Percentiles rank a stretch among this genome's conserved stretches.
These are phyloP conservation scores for Pocillopora verrucosa DNA, from an alignment of 64 coral and sea anemone species.

Conservation along the genomic window DNA sequence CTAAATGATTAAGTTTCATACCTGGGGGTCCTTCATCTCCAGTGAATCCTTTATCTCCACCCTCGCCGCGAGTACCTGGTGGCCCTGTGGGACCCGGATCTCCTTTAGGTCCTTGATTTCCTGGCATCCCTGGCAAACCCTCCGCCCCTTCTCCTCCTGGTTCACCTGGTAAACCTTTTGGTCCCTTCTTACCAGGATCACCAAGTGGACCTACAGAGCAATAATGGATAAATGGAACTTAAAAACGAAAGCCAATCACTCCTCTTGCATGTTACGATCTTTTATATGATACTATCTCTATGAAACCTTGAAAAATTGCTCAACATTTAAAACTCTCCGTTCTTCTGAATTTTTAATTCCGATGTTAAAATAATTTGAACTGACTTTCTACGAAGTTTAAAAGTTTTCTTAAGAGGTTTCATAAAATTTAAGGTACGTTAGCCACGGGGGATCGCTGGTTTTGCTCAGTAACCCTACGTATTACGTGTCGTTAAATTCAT, in stretches of 20 bases:
- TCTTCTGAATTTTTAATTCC: too few relatives aligned
- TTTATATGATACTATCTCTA: too few relatives aligned
- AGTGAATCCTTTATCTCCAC: conserved; percentile 40
- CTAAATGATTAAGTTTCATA: background rate
- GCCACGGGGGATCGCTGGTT: too few relatives aligned
- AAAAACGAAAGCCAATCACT: background rate
- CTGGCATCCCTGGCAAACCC: conserved; percentile 40
- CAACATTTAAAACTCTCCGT: too few relatives aligned
- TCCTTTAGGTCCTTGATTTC: conserved; percentile 41
- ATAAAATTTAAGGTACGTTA: too few relatives aligned
- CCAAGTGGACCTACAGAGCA: conserved; percentile 56
- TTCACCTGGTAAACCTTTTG: conserved; percentile 25
- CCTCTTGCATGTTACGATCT: too few relatives aligned
- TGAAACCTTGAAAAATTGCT: too few relatives aligned
- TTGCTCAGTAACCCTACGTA: too few relatives aligned
- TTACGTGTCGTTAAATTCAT: too few relatives aligned
- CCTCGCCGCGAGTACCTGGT: conserved; percentile 28
- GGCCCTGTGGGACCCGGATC: conserved; percentile 26
- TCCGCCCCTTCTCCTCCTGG: conserved; percentile 18
- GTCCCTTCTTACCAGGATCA: conserved; percentile 40
- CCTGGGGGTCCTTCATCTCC: conserved; percentile 66
- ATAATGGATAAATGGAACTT: background rate
- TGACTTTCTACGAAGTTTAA: too few relatives aligned
- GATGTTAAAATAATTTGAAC: too few relatives aligned
- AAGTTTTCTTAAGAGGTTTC: too few relatives aligned